Base-by-base conservation (phyloP, 64 coral and sea anemone genomes). In the Catalaphyllia jardinei region DNA sequence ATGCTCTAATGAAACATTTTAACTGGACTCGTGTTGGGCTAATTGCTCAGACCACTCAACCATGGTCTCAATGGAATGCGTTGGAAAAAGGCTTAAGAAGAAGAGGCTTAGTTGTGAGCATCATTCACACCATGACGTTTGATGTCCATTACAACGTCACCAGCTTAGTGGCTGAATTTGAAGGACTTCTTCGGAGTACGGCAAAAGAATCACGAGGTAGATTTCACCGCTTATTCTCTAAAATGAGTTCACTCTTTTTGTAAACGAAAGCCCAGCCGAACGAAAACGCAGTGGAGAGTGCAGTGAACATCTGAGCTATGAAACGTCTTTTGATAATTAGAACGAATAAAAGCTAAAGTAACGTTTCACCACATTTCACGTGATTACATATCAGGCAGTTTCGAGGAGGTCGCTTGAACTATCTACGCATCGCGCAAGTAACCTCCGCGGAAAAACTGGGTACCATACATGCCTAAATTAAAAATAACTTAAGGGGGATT, bases 11-110 rank as follows among this genome's bases (percentile, higher is more conserved):
- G 76, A 30, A 87, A 50, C 46, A 75, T 79, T 87, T 77, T 22
- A 87, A 87, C 24, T 92, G 90, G 90, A 87, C 74, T 24, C 55
- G 73, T 11, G 76, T 81, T 67, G 74, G 90, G 65, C 35, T 92
- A 18, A 67, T 92, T 4, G 46, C 76, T 27, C 73, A 92, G 72
- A 75, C 78, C 2, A 87, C 25, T 57, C 79, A 55, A 27, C 72
- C 31, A 1, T 87, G 90, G 90, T 51, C 38, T 25, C 81, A 85
- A 4, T 85, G 63, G 81, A 29, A 51, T 20, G 81, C 46, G 8
- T 85, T 85, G 27, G 81, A 25, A 19, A 52, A 24, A 8, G 67
- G 39, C 63, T 71, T 85, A 18, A 85, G 39, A 85, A 22, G 29
- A 15, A 20, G 39, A 38, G 63, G 61, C 20, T 20, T 85, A 39